Conservation (phyloP, 2,888 invertebrate genomes). For the Magallana nippona region DNA sequence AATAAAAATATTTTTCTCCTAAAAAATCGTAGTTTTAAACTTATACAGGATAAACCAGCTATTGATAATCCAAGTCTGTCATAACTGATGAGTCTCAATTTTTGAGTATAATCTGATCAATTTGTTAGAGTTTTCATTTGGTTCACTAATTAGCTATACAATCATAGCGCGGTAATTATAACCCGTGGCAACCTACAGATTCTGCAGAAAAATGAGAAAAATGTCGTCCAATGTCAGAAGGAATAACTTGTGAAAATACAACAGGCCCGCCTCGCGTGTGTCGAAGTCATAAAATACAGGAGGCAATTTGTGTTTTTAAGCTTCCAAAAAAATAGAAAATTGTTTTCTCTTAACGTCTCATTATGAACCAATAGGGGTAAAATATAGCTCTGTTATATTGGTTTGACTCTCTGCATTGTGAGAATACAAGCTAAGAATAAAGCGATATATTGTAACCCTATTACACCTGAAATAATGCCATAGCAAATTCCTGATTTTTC, state of each 20-base stretch:
- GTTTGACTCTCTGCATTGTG: no score
- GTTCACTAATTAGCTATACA: not conserved
- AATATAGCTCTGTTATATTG: not conserved
- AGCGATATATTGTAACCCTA: no score
- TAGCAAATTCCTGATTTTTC: no score
- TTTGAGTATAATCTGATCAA: not conserved
- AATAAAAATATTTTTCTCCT: no score
- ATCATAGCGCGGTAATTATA: not conserved
- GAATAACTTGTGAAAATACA: not conserved
- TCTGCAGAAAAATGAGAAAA: conserved; percentile 10
- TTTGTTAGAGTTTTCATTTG: not conserved
- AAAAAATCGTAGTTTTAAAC: no score
- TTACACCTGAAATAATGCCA: no score
- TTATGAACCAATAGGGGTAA: not conserved
- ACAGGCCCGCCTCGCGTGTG: conserved; percentile 13
- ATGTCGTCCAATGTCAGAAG: conserved; percentile 12
- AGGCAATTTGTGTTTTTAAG: not conserved
- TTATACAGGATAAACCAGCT: no score
- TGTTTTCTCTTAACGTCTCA: not conserved
- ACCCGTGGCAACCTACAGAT: not conserved
- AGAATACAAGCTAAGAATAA: no score
- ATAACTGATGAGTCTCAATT: no score
- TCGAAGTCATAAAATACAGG: conserved; percentile 20
- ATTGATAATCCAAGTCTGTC: no score
- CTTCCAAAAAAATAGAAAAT: not conserved